A percentile compares a stretch with the other conserved stretches of the same genome.
Evolutionary conservation across 2,888 invertebrate species (phyloP).

Genomic region (Drosophila histrio): DNA sequence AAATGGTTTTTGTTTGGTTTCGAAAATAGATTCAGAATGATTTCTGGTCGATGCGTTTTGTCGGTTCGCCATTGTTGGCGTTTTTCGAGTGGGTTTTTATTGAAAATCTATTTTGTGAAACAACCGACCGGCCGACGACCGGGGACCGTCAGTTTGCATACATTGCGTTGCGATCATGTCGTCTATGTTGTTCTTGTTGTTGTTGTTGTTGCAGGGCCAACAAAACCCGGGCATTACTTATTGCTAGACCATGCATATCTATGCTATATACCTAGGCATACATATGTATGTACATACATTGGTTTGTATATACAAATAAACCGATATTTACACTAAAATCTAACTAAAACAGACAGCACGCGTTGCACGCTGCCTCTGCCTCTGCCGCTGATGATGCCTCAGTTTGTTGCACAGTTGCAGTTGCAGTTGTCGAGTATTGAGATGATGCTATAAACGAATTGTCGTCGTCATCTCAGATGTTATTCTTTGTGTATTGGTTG

Average conservation of each 20-base stretch:
- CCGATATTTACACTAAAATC: constrained; percentile 41
- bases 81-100: constrained; percentile 71
- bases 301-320: constrained; percentile 23
- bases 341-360: constrained; percentile 57
- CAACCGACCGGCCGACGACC: constrained; percentile 1
- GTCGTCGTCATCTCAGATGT: constrained; percentile 62
- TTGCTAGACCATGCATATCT: constrained; percentile 39
- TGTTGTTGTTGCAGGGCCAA: constrained; percentile 41
- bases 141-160: constrained; percentile 45
- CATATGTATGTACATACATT: background rate
- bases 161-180: constrained; percentile 61
- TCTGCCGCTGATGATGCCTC: too few relatives aligned
- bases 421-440: constrained; percentile 17
- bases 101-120: constrained; percentile 75
- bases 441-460: constrained; percentile 75
- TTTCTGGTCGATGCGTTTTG: constrained; percentile 44
- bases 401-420: constrained; percentile 18
- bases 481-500: constrained; percentile 25
- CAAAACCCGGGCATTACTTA: constrained; percentile 55
- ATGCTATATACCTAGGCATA: constrained; percentile 22
- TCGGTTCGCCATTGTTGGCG: constrained; percentile 52
- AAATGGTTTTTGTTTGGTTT: constrained; percentile 62
- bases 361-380: too few relatives aligned
- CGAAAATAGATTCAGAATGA: constrained; percentile 70
- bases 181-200: constrained; percentile 29